phyloP scores from a whole-genome alignment of 2,113 vertebrate genomes.

The Chionodraco myersi region DNA sequence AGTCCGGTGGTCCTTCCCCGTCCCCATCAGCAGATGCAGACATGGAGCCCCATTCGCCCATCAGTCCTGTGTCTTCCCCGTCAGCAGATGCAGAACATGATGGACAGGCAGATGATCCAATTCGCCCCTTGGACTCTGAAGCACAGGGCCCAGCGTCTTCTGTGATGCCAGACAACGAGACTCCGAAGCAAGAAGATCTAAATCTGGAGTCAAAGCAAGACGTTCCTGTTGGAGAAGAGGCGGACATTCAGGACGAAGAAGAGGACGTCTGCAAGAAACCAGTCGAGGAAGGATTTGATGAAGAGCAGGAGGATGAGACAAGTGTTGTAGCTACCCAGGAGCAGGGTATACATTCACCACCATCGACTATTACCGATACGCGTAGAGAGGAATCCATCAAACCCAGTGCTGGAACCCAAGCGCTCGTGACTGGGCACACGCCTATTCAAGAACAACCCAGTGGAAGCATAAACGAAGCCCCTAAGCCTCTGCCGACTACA shows the following conservation, averaged over 20 bases:
- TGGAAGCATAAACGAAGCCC: not conserved
- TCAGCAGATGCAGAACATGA: not conserved
- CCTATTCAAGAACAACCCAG: not conserved
- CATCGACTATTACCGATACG: not conserved
- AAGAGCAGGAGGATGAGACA: not conserved
- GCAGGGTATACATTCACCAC: not conserved
- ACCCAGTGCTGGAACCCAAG: not conserved
- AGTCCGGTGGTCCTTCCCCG: too few relatives aligned
- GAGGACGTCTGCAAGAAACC: not conserved
- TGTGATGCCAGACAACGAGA: not conserved
- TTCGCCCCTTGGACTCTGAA: not conserved
- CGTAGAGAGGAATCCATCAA: constrained; percentile 3
- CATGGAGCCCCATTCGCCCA: too few relatives aligned
- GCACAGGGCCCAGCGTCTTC: not conserved
- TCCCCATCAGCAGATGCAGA: too few relatives aligned
- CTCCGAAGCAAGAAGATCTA: not conserved
- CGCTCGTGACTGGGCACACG: not conserved
- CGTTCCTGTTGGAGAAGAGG: not conserved
- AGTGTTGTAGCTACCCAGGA: not conserved
- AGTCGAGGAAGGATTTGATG: not conserved
- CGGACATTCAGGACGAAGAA: not conserved
- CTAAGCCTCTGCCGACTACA: not conserved
- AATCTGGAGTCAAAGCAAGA: not conserved
- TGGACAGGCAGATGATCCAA: not conserved
- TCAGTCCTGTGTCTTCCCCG: too few relatives aligned